Conservation (phyloP, 1,140 invertebrate genomes). For the Oscheius sp. region DNA sequence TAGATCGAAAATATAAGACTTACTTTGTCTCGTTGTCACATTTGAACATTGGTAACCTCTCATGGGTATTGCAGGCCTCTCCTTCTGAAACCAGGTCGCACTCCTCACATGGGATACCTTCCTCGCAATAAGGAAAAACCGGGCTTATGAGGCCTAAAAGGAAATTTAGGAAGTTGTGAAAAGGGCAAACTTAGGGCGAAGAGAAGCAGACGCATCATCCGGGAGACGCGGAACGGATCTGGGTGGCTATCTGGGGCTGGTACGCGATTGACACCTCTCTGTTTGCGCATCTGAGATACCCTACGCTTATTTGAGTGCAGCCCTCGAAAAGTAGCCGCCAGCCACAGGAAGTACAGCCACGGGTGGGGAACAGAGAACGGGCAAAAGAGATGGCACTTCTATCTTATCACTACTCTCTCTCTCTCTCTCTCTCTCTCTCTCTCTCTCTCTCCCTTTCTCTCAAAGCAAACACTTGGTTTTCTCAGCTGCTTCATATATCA, state of each 20-base stretch:
- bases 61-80: constrained; percentile 12
- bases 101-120: constrained; percentile 33
- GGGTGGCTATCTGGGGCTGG: background rate
- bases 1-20: background rate
- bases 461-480: too few species aligned
- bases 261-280: constrained; percentile 10
- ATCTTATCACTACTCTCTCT: too few species aligned
- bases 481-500: too few species aligned
- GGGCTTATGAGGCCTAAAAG: background rate
- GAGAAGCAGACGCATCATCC: background rate
- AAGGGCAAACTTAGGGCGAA: background rate
- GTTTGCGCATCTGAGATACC: background rate
- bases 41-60: constrained; percentile 28
- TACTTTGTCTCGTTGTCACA: constrained; percentile 35
- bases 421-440: too few species aligned
- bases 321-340: too few species aligned
- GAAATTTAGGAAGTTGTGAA: background rate
- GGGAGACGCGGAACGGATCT: background rate
- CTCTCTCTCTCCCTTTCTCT: too few species aligned
- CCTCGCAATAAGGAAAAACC: constrained; percentile 31
- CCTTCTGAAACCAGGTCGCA: constrained; percentile 29
- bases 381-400: too few species aligned
- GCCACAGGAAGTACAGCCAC: too few species aligned
- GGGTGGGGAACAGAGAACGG: too few species aligned
- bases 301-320: too few species aligned